Conservation (phyloP, 2,888 invertebrate genomes). For the Pseudoips prasinana region DNA sequence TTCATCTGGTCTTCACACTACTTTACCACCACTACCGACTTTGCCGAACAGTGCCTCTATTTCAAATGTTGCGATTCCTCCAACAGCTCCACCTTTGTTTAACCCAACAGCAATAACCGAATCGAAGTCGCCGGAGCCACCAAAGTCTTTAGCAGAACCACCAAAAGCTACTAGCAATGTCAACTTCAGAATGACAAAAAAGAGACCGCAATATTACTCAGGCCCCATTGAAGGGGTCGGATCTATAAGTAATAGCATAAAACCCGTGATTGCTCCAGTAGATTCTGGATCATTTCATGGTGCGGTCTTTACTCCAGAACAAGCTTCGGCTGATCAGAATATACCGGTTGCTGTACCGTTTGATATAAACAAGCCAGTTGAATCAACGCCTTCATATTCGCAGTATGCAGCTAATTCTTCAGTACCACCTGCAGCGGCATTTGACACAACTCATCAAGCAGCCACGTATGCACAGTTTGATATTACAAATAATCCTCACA, state of each 20-base stretch:
- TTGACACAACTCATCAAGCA: constrained; percentile 11
- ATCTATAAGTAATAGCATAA: constrained; percentile 62
- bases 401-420: constrained; percentile 23
- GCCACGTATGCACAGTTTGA: constrained; percentile 14
- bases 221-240: constrained; percentile 74
- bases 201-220: constrained; percentile 72
- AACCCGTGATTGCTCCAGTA: constrained; percentile 52
- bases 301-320: constrained; percentile 55
- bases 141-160: constrained; percentile 52
- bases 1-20: constrained; percentile 5
- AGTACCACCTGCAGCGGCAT: constrained; percentile 4
- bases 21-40: constrained; percentile 5
- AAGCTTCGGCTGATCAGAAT: constrained; percentile 11
- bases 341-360: constrained; percentile 26
- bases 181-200: constrained; percentile 68
- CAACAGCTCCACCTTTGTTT: constrained; percentile 32
- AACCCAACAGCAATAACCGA: constrained; percentile 21
- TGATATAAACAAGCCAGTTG: constrained; percentile 31
- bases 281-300: constrained; percentile 48
- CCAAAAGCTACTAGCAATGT: constrained; percentile 55
- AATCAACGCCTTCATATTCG: constrained; percentile 16
- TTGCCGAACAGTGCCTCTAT: constrained; percentile 1
- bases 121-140: constrained; percentile 32
- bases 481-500: constrained; percentile 21
- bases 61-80: constrained; percentile 1